These are phyloP conservation scores for Trissoscelio sp. DNA, from an alignment of 2,888 invertebrate genomes.

Conservation along the genomic window DNA sequence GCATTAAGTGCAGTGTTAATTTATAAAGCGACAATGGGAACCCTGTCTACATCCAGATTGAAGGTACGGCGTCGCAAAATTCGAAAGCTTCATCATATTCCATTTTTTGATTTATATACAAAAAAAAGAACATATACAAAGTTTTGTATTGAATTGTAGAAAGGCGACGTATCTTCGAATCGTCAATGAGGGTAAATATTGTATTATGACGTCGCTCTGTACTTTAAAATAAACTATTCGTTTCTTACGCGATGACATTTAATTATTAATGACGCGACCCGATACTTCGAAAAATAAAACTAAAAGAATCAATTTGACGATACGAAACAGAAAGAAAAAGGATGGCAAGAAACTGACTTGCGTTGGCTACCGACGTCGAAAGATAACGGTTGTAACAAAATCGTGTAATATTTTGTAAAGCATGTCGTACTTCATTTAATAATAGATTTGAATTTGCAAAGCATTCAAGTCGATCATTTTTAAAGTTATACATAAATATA, in stretches of 20 bases:
- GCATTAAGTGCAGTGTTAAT: background rate
- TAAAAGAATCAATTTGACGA: constrained; percentile 24
- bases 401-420: constrained; percentile 69
- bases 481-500: constrained; percentile 64
- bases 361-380: constrained; percentile 63
- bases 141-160: constrained; percentile 23
- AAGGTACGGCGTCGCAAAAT: constrained; percentile 43
- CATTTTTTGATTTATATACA: constrained; percentile 8
- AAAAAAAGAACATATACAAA: background rate
- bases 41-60: constrained; percentile 28
- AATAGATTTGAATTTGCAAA: constrained; percentile 66
- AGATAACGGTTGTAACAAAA: constrained; percentile 67
- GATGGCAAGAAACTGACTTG: constrained; percentile 57
- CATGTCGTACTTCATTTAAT: constrained; percentile 67
- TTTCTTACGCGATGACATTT: constrained; percentile 62
- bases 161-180: constrained; percentile 50
- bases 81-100: background rate
- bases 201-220: constrained; percentile 65
- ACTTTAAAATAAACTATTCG: constrained; percentile 66
- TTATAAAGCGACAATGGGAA: constrained; percentile 41
- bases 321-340: constrained; percentile 31
- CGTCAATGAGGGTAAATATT: constrained; percentile 61
- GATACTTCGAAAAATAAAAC: constrained; percentile 30
- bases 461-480: constrained; percentile 65
- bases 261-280: constrained; percentile 24